Evolutionary conservation across 2,888 invertebrate species (phyloP).

Genomic region (Drosophila kuntzei): DNA sequence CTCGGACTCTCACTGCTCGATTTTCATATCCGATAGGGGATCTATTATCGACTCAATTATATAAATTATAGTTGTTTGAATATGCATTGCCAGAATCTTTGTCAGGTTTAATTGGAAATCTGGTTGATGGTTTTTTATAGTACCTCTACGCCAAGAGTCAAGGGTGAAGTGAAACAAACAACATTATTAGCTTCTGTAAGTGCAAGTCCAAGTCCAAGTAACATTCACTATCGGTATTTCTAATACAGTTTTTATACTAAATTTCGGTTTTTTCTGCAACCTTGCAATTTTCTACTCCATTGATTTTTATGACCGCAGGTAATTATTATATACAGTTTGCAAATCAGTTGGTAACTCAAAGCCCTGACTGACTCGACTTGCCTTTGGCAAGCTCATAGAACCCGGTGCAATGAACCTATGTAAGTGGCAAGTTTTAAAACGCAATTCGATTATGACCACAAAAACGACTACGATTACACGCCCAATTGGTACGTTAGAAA

Average conservation of each 20-base stretch:
- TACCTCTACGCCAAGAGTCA: slow-evolving; percentile 13
- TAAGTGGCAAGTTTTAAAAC: slow-evolving; percentile 40
- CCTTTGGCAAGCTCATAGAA: slow-evolving; percentile 52
- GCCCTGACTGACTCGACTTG: slow-evolving; percentile 43
- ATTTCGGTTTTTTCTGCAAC: slow-evolving; percentile 54
- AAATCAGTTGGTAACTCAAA: slow-evolving; percentile 49
- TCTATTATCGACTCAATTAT: slow-evolving; percentile 46
- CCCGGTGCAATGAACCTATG: slow-evolving; percentile 59
- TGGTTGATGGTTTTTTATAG: slow-evolving; percentile 1
- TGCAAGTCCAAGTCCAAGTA: neutral
- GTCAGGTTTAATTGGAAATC: slow-evolving; percentile 13
- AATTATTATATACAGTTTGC: slow-evolving; percentile 43
- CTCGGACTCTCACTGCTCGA: slow-evolving; percentile 44
- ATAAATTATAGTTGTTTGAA: slow-evolving; percentile 36
- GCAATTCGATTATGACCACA: slow-evolving; percentile 54
- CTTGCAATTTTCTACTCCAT: slow-evolving; percentile 72
- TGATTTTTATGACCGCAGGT: slow-evolving; percentile 64
- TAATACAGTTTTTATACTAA: slow-evolving; percentile 28
- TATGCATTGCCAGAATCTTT: slow-evolving; percentile 35
- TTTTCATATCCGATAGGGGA: slow-evolving; percentile 50
- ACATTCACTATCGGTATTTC: slow-evolving; percentile 10
- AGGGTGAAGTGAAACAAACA: slow-evolving; percentile 23
- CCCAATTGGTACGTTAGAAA: slow-evolving; percentile 40
- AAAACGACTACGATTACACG: slow-evolving; percentile 48
- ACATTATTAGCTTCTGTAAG: slow-evolving; percentile 6